Base-by-base conservation (phyloP, 2,888 invertebrate species). In the Caenorhabditis wallacei region DNA sequence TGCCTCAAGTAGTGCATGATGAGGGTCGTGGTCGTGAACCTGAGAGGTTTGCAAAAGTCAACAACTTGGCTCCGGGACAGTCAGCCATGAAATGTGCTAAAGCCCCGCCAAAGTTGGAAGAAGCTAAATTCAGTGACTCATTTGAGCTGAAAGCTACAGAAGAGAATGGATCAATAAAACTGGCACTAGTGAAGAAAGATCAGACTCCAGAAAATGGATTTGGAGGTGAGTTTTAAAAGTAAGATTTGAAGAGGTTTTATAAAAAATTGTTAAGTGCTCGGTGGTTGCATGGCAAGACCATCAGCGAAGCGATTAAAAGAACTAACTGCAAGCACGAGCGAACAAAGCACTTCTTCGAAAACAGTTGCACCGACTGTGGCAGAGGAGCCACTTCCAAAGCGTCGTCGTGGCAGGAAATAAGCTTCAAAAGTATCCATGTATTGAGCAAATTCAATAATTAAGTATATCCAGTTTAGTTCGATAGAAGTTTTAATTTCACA, bases 341-440 rank as follows among this genome's bases (percentile, higher is more conserved):
- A 35, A 1, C 75, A 30, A n/a, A 66, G 74, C 37, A 66, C 74
- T 30, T 66, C 66, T 20, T 48, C 48, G 20, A 24, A 53, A 8
- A 20, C 56, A 13, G 53, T 11, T 1, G 35, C 35, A 18, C 13
- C 24, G n/a, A 59, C 20, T 22, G 63, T 16, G 1, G 16, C 51
- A 11, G 68, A 37, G n/a, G 66, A 18, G 13, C 75, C 75, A 20
- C 59, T 76, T 10, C 30, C 75, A 53, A 76, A 76, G 22, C 66
- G 75, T 51, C 68, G 75, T 40, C 75, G 75, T 68, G 59, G 51
- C 0, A 68, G 68, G 20, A 64, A 64, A 35, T 64, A 11, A 51
- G 13, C 40, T 40, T 11, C 2, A 40, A 40, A 40, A 24, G 10
- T 22, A 26, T 18, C 11, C 54, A 22, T 3, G 5, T 5, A 51